phyloP scores from a whole-genome alignment of 1,140 invertebrate species.

The Calliopsis andreniformis region DNA sequence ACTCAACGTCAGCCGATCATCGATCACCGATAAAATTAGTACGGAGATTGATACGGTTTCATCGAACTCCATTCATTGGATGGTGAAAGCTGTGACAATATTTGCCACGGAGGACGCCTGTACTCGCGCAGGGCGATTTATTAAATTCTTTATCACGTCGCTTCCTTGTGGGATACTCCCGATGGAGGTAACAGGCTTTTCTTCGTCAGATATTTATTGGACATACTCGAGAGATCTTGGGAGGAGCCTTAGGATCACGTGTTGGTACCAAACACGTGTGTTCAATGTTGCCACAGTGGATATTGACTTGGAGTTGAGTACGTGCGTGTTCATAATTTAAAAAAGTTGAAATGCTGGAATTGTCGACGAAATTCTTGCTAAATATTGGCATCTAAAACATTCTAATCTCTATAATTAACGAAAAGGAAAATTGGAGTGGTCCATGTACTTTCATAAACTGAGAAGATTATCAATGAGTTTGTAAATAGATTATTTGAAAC shows the following conservation, averaged over 20 bases:
- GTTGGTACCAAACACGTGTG: background rate
- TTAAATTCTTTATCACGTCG: slow-evolving; percentile 32
- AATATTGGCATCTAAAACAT: too few relatives aligned
- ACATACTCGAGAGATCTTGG: background rate
- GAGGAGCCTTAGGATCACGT: background rate
- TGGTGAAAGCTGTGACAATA: slow-evolving; percentile 27
- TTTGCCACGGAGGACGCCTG: slow-evolving; percentile 31
- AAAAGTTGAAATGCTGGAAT: too few relatives aligned
- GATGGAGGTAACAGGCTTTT: background rate
- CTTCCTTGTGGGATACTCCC: background rate
- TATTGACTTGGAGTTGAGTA: too few relatives aligned
- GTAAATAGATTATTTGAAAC: too few relatives aligned
- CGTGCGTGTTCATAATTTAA: too few relatives aligned
- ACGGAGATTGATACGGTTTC: slow-evolving; percentile 42
- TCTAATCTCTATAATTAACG: too few relatives aligned
- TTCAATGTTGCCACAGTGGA: too few relatives aligned
- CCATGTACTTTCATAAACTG: too few relatives aligned
- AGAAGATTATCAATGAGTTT: too few relatives aligned
- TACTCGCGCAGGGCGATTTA: slow-evolving; percentile 29
- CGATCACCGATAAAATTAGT: slow-evolving; percentile 61
- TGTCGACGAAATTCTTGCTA: too few relatives aligned
- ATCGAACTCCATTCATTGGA: slow-evolving; percentile 43
- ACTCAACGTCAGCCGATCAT: slow-evolving; percentile 22
- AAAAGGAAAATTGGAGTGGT: too few relatives aligned
- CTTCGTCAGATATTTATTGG: background rate